Base-by-base conservation (phyloP, 2,888 invertebrate genomes). In the Eilema depressum region DNA sequence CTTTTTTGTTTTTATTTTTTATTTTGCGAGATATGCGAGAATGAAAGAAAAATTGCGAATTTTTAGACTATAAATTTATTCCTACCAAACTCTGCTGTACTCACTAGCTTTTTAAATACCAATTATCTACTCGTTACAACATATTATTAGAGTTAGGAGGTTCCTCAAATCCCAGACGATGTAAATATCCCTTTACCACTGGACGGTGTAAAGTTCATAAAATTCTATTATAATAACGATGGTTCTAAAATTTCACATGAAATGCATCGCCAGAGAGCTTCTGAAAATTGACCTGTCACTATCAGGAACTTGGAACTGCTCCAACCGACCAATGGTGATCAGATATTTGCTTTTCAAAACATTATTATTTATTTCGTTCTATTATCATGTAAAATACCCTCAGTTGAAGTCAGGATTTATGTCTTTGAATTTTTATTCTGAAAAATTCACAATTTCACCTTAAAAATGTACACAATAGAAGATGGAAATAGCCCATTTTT, bases 221-320 rank as follows among this genome's bases (percentile, higher is more conserved):
- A 20, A 64, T n/a, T 41, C 20, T 14, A 53, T n/a, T 14, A 30
- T 28, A 47, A 64, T 64, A 56, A 23, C 1, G n/a, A 0, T 28
- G 28, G 23, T 53, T 17, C 17, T 30, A 53, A 26, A 20, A 14
- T 33, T 63, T 59, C 69, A 33, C 28, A 20, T n/a, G n/a, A 66
- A n/a, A 41, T 62, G 56, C 65, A 60, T 75, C 66, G 63, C 73
- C 78, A 61, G 75, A 75, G 71, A 75, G 76, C 82, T 37, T 80
- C 78, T 74, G 84, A 85, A 90, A 90, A 90, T 90, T 87, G 86
- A 85, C 81, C 89, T 91, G 90, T 90, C 90, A 87, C 72, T 47
- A 69, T 63, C 91, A 90, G 82, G 47, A 63, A 70, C 57, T 81
- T 89, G 90, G 91, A 84, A 33, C 2, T 20, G 20, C 63, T 83